phyloP scores from a whole-genome alignment of 1,140 invertebrate species.

The Rhizoglyphus robini region DNA sequence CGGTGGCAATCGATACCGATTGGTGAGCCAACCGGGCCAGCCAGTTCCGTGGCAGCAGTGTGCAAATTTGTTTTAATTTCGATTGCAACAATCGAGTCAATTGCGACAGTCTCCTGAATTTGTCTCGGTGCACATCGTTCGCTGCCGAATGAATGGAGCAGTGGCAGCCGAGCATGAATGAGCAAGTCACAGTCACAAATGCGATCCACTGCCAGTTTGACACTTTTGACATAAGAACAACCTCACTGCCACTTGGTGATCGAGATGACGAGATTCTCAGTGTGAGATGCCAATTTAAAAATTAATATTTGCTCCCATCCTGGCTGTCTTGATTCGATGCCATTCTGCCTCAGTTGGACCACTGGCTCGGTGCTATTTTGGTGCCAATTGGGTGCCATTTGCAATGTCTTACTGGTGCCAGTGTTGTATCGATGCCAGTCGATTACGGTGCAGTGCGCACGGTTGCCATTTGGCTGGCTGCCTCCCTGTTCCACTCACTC shows the following conservation, averaged over 20 bases:
- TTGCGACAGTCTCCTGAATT: not conserved
- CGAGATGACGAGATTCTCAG: slow-evolving; percentile 7
- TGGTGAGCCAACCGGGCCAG: too few species aligned
- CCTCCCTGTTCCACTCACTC: too few species aligned
- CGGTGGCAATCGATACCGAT: not conserved
- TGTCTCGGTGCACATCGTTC: not conserved
- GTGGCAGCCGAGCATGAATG: not conserved
- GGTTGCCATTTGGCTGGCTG: too few species aligned
- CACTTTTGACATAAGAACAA: not conserved
- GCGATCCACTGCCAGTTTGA: not conserved
- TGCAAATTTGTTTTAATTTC: slow-evolving; percentile 15
- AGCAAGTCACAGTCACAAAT: slow-evolving; percentile 9
- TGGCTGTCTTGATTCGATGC: not conserved
- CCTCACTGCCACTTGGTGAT: slow-evolving; percentile 4
- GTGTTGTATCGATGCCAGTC: not conserved
- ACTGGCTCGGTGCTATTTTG: too few species aligned
- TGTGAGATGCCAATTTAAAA: not conserved
- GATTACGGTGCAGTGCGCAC: not conserved
- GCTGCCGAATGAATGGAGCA: not conserved
- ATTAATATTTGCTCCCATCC: not conserved
- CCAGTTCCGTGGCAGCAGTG: not conserved
- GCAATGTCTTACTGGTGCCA: not conserved
- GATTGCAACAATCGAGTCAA: slow-evolving; percentile 11
- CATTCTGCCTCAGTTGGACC: too few species aligned
- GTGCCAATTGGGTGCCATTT: not conserved